Percentiles rank a stretch among this genome's conserved stretches.
phyloP scores from a whole-genome alignment of 2,113 vertebrate species.

The Cyanoliseus patagonus region DNA sequence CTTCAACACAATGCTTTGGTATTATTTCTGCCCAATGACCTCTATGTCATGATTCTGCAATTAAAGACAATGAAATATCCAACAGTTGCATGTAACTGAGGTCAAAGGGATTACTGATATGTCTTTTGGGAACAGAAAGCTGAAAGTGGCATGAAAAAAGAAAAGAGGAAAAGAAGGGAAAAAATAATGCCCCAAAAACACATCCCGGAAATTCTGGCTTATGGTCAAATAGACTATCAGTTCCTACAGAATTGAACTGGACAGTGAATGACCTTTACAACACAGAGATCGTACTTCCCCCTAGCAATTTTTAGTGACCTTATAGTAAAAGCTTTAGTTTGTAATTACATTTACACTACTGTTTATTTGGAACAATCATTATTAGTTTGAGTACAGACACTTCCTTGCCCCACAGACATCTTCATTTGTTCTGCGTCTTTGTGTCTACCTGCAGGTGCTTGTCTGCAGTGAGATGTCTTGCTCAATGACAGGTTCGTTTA shows the following conservation, averaged over 20 bases:
- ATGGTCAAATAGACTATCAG: background rate
- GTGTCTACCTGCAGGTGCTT: background rate
- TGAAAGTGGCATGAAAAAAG: background rate
- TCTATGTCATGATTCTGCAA: background rate
- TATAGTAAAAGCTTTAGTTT: background rate
- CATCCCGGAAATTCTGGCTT: background rate
- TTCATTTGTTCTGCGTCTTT: background rate
- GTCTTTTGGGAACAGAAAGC: background rate
- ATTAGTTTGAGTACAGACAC: background rate
- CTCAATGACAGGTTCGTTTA: background rate
- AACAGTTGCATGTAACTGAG: background rate
- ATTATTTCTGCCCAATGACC: slow-evolving; percentile 41
- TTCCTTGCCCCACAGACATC: background rate
- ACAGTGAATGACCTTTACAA: background rate
- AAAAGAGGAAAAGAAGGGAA: background rate
- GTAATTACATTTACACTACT: background rate
- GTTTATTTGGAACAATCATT: background rate
- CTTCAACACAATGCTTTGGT: slow-evolving; percentile 18
- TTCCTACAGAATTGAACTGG: background rate
- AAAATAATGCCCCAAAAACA: background rate
- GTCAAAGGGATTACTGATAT: background rate
- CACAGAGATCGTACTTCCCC: background rate
- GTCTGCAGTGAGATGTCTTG: background rate
- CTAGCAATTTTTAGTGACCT: background rate
- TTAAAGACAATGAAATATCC: slow-evolving; percentile 1